These are phyloP conservation scores for Pterobdella sp. DNA, from an alignment of 2,888 invertebrate genomes.

Conservation along the genomic window DNA sequence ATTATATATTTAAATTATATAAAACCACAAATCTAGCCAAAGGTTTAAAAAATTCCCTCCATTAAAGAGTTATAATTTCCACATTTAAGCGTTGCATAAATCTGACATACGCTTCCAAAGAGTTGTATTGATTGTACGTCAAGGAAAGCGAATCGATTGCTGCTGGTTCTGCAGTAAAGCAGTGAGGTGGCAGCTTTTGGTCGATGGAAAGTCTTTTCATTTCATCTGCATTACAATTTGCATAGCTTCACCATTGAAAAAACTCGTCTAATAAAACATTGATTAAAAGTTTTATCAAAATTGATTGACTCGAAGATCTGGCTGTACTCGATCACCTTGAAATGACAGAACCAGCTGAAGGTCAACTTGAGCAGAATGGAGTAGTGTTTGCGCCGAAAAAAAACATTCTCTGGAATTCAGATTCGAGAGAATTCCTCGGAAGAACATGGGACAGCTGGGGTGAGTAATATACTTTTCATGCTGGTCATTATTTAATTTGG, in stretches of 20 bases:
- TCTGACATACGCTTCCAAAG: too few relatives aligned
- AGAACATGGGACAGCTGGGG: conserved; percentile 82
- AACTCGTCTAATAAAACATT: too few relatives aligned
- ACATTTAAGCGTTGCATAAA: too few relatives aligned
- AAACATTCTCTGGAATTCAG: conserved; percentile 78
- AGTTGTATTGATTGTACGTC: conserved; percentile 10
- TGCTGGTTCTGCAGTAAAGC: background rate
- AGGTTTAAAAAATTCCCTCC: too few relatives aligned
- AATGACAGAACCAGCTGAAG: conserved; percentile 12
- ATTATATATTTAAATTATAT: too few relatives aligned
- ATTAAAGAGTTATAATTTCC: too few relatives aligned
- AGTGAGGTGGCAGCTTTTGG: background rate
- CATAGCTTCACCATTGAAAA: too few relatives aligned
- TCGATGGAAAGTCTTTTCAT: too few relatives aligned
- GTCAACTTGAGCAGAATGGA: conserved; percentile 15
- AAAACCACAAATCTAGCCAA: too few relatives aligned
- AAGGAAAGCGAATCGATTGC: conserved; percentile 1
- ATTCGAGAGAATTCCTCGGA: conserved; percentile 82
- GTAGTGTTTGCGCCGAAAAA: background rate
- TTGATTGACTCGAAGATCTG: background rate
- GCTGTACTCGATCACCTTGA: conserved; percentile 2
- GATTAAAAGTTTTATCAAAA: background rate
- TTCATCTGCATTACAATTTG: too few relatives aligned
- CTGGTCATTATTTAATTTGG: background rate
- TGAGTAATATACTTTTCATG: conserved; percentile 35